Conservation (phyloP, 1,140 invertebrate species). For the Ooceraea biroi region DNA sequence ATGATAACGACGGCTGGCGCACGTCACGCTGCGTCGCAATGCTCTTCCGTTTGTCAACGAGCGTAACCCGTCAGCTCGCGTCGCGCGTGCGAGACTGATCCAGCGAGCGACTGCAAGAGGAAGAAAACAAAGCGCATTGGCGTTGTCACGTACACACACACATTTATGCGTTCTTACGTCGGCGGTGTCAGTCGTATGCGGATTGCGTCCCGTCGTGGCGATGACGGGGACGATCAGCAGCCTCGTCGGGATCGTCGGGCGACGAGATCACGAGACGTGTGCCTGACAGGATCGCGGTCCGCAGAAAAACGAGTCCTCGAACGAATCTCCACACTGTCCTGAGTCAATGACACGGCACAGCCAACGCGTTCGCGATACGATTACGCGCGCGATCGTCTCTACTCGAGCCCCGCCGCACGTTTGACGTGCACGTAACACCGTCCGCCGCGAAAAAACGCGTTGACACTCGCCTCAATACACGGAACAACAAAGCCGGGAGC, state of each 20-base stretch:
- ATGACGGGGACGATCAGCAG: not conserved
- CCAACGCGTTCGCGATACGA: conserved; percentile 16
- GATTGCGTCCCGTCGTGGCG: not conserved
- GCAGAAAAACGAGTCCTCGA: not conserved
- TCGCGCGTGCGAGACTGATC: not conserved
- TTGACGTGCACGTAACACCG: conserved; percentile 9
- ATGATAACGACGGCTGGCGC: not conserved
- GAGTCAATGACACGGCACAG: conserved; percentile 75
- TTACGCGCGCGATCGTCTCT: not conserved
- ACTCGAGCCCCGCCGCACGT: not conserved
- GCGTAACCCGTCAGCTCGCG: not conserved
- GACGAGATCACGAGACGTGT: conserved; percentile 1
- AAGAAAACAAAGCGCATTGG: conserved; percentile 26
- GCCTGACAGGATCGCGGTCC: too few relatives aligned
- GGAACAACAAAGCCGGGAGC: conserved; percentile 42
- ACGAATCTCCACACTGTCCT: conserved; percentile 72
- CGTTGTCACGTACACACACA: not conserved
- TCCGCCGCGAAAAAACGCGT: conserved; percentile 40
- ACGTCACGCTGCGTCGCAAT: conserved; percentile 23
- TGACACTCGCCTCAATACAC: conserved; percentile 28
- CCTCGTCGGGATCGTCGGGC: not conserved
- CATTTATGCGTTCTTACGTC: not conserved
- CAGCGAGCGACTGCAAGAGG: not conserved
- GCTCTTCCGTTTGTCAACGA: conserved; percentile 3
- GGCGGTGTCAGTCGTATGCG: not conserved